These are phyloP conservation scores for Lineus longissimus DNA, from an alignment of 1,140 invertebrate species.

Conservation along the genomic window DNA sequence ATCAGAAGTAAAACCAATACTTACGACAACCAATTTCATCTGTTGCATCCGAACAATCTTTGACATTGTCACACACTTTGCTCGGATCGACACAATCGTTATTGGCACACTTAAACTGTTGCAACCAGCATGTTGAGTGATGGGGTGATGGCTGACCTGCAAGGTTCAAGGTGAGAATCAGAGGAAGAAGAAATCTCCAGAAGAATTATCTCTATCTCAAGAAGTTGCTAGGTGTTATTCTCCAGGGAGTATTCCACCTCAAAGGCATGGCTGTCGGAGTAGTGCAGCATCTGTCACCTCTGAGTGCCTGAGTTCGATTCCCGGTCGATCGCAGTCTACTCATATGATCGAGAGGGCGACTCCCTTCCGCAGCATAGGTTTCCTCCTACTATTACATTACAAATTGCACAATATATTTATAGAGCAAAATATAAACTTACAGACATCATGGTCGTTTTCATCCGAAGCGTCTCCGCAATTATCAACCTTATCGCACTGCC, in stretches of 20 bases:
- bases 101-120: constrained; percentile 66
- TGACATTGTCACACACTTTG: constrained; percentile 72
- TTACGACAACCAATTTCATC: constrained; percentile 87
- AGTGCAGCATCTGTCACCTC: no score
- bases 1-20: constrained; percentile 32
- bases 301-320: no score
- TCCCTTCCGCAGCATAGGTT: no score
- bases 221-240: no score
- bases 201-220: no score
- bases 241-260: no score
- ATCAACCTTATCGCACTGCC: constrained; percentile 79
- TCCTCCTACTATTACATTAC: no score
- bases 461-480: constrained; percentile 87
- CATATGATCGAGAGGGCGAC: no score
- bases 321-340: no score
- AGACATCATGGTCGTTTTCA: constrained; percentile 61
- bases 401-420: neutral
- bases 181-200: neutral
- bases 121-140: constrained; percentile 15
- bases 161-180: neutral
- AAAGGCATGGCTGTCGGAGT: no score
- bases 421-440: constrained; percentile 12
- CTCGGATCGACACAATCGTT: constrained; percentile 44
- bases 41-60: constrained; percentile 88
- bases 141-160: constrained; percentile 21